Conservation (phyloP, 2,888 invertebrate genomes). For the Drosophila bunnanda region DNA sequence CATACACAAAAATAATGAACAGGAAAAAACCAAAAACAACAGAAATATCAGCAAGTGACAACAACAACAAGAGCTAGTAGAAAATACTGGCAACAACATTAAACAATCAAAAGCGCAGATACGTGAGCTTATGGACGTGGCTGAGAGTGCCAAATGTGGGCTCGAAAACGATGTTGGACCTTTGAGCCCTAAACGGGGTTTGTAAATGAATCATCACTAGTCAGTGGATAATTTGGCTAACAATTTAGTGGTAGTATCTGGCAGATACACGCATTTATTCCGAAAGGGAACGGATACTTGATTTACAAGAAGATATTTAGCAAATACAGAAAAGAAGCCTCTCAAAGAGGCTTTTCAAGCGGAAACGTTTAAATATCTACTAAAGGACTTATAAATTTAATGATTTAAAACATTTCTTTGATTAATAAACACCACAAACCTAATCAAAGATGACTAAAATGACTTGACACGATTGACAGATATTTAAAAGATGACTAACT, state of each 20-base stretch:
- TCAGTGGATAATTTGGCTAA: background rate
- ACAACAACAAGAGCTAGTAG: slow-evolving; percentile 22
- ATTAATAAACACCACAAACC: background rate
- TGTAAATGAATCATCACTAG: slow-evolving; percentile 18
- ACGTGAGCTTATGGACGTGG: slow-evolving; percentile 70
- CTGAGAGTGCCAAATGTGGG: slow-evolving; percentile 47
- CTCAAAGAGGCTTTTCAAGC: background rate
- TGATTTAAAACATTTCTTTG: background rate
- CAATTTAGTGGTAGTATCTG: background rate
- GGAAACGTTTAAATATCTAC: background rate
- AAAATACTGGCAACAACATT: slow-evolving; percentile 27
- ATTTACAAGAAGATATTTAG: accelerated
- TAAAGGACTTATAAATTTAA: background rate
- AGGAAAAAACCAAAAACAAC: slow-evolving; percentile 13
- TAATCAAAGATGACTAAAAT: background rate
- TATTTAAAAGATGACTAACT: slow-evolving; percentile 19
- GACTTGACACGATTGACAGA: slow-evolving; percentile 12
- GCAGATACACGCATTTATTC: background rate
- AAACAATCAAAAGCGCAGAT: slow-evolving; percentile 60
- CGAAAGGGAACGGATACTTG: accelerated
- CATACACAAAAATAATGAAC: slow-evolving; percentile 47
- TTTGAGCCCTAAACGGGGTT: slow-evolving; percentile 23
- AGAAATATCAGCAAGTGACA: slow-evolving; percentile 42
- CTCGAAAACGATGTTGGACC: slow-evolving; percentile 23
- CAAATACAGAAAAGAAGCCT: background rate